Evolutionary conservation across 2,888 invertebrate genomes (phyloP), one percentile per base, ranked within the genome.

Genomic region (Ochropacha duplaris): DNA sequence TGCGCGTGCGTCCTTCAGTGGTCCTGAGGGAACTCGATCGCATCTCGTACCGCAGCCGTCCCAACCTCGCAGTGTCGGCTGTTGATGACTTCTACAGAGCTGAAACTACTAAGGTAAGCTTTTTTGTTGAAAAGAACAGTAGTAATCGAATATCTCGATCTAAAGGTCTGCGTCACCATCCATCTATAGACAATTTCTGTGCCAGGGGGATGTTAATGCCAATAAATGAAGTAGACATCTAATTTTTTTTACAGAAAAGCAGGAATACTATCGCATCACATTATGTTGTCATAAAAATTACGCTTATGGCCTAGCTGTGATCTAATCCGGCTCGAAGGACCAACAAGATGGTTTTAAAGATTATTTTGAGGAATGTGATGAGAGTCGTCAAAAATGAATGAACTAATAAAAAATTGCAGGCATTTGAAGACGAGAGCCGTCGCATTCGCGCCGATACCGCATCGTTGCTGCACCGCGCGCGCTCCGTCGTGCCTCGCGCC

Each of bases 391-490:
- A n/a, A 11, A 19, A 52, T 22, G 5, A 0, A 12, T 31, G 2
- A 9, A 52, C 34, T 34, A 4, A 31, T 22, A 1, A 1, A 19
- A 44, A 16, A 19, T 86, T 87, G 12, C 94, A 97, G 97, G 94
- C 94, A 72, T 97, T 97, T 89, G 96, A 96, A 84, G 96, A 96
- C 84, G 97, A 97, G 88, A 95, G 96, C 67, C 95, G 95, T 79
- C 94, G 95, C 74, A 97, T 97, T 82, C 95, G 97, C 71, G 95
- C 96, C 55, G 95, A 96, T 78, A 95, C 97, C 54, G 95, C 95
- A 72, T 94, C 96, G 57, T 93, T 97, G 57, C 93, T 97, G 70
- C 94, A 94, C 72, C 95, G 96, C 71, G 94, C 97, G 69, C 96
- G 97, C 79, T 94, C 95, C 50, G 96, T 96, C 62, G 95, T 97